phyloP scores from a whole-genome alignment of 2,888 invertebrate genomes.

The Thera obeliscata region DNA sequence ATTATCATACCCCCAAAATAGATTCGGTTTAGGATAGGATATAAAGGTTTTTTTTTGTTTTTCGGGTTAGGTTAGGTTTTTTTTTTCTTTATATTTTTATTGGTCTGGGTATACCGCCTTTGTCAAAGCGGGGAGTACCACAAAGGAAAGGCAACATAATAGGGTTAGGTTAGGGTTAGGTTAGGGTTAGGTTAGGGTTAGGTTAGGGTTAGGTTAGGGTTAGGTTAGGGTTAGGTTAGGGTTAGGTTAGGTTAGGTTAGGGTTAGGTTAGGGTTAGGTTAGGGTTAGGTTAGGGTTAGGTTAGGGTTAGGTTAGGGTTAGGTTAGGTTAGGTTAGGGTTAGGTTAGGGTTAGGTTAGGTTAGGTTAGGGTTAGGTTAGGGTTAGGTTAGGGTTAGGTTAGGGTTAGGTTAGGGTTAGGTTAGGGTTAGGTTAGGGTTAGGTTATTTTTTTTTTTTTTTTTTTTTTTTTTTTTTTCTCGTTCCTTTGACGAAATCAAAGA shows the following conservation, averaged over 20 bases:
- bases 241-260: conserved; percentile 40
- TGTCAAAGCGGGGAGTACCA: too few species aligned
- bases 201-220: conserved; percentile 47
- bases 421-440: conserved; percentile 33
- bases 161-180: conserved; percentile 46
- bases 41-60: too few species aligned
- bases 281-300: conserved; percentile 40
- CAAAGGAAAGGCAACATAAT: too few species aligned
- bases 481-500: too few species aligned
- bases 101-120: too few species aligned
- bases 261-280: conserved; percentile 42
- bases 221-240: conserved; percentile 48
- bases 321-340: conserved; percentile 33
- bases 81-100: too few species aligned
- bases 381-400: conserved; percentile 31
- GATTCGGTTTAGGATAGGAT: too few species aligned
- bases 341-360: conserved; percentile 35
- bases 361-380: conserved; percentile 31
- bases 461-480: background rate
- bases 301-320: conserved; percentile 41
- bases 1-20: too few species aligned
- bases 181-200: conserved; percentile 46
- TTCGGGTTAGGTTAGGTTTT: too few species aligned
- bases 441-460: conserved; percentile 18
- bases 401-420: conserved; percentile 33